Percentiles rank a stretch among this genome's conserved stretches.
These are phyloP conservation scores for Gambusia holbrooki DNA, from an alignment of 2,113 vertebrate genomes.

Conservation along the genomic window DNA sequence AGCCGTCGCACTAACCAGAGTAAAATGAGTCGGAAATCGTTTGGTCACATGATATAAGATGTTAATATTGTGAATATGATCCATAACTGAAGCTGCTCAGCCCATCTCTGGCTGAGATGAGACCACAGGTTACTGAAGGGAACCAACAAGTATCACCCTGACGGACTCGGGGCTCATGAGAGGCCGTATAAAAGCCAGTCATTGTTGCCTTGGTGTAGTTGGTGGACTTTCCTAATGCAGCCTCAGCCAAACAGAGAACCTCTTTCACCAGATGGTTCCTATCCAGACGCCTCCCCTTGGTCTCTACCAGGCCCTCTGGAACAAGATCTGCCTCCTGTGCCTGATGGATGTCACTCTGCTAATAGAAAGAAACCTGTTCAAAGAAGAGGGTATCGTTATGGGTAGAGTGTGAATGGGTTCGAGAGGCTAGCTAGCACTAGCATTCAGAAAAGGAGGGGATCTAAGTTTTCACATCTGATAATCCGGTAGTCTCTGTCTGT, in stretches of 20 bases:
- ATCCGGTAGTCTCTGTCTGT: too few species aligned
- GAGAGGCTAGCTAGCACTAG: constrained; percentile 19
- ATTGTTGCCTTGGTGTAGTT: constrained; percentile 54
- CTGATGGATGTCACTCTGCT: constrained; percentile 61
- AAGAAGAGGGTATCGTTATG: constrained; percentile 39
- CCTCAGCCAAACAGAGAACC: constrained; percentile 20
- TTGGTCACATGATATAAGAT: too few species aligned
- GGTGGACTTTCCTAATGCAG: constrained; percentile 21
- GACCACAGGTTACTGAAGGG: background rate
- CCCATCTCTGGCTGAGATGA: background rate
- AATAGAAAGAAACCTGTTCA: constrained; percentile 38
- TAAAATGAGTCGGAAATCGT: background rate
- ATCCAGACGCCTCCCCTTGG: constrained; percentile 57
- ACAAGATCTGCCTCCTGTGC: constrained; percentile 56
- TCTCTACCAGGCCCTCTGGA: constrained; percentile 57
- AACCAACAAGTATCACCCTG: background rate
- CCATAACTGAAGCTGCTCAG: background rate
- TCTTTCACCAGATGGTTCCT: constrained; percentile 65
- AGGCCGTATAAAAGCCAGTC: constrained; percentile 47
- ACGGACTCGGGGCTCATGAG: constrained; percentile 8
- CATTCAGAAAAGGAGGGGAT: too few species aligned
- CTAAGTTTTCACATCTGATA: too few species aligned
- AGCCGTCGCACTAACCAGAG: too few species aligned
- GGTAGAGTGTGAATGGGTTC: constrained; percentile 22
- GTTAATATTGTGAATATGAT: background rate